Evolutionary conservation across 2,113 vertebrate species (phyloP).

Genomic region (Alouatta palliata): DNA sequence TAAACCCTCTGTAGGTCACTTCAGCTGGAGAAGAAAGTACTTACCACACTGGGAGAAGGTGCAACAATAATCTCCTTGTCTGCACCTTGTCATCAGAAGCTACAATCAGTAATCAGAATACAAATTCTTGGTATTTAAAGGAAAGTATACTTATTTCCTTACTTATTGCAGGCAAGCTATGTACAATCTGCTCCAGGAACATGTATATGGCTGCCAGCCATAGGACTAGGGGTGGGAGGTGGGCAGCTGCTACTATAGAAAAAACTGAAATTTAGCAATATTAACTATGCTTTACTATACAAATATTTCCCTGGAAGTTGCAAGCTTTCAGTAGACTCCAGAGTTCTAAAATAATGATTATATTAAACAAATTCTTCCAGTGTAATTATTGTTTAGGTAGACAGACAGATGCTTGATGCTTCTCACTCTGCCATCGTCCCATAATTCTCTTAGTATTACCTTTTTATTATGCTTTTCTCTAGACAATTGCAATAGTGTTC

Average conservation of each 20-base stretch:
- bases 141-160: neutral
- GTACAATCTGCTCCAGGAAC: neutral
- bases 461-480: neutral
- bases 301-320: neutral
- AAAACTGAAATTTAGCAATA: neutral
- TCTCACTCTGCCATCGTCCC: neutral
- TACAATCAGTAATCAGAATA: neutral
- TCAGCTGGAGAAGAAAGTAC: neutral
- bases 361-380: neutral
- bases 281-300: neutral
- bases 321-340: neutral
- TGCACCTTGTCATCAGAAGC: neutral
- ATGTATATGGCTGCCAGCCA: neutral
- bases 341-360: neutral
- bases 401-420: neutral
- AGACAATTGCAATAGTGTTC: neutral
- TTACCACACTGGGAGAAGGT: neutral
- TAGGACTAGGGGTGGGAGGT: neutral
- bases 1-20: neutral
- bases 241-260: neutral
- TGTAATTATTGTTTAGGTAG: neutral
- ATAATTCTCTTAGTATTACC: neutral
- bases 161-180: neutral
- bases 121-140: neutral
- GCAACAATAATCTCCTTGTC: neutral